Base-by-base conservation (phyloP, 2,888 invertebrate species). In the Sphaerophoria taeniata region DNA sequence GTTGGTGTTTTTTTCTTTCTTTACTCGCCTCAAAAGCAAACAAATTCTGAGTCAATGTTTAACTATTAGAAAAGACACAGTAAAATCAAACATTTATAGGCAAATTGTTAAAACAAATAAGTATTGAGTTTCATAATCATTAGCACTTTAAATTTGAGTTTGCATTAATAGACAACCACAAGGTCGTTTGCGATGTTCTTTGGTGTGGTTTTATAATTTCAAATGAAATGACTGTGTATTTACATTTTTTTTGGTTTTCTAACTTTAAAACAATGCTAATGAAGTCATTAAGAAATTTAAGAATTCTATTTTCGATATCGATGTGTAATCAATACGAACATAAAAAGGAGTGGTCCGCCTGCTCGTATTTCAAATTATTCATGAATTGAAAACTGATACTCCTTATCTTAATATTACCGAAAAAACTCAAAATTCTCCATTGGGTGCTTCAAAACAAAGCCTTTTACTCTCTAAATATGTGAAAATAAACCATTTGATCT, bases 71-170 rank as follows among this genome's bases (percentile, higher is more conserved):
- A 24, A 24, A n/a, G n/a, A 24, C 24, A 24, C 24, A 24, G 24
- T 24, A 1, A 24, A 24, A 24, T 24, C 24, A 24, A 24, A 24
- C 24, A 24, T 24, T 24, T 24, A 24, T 24, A 24, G 51, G 0
- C 16, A 53, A 43, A 51, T 67, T 67, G 53, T 14, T 31, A 67
- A 67, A 67, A 31, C 53, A 67, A 67, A 67, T 43, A 67, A 1
- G 0, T 16, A 16, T 67, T n/a, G n/a, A 51, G 0, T 67, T 39
- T 39, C n/a, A 36, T 11, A 9, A 36, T 56, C 7, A 47, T 65
- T 16, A 65, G 34, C 34, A 49, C 24, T 34, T 36, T 56, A 3
- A 9, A n/a, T 56, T 49, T 34, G 3, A 63, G 12, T 5, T 36
- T 9, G 3, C 4, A 16, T 14, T 1, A 6, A 33, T 67, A 4